Evolutionary conservation across 2,888 invertebrate species (phyloP).

Genomic region (Tillus elongatus): DNA sequence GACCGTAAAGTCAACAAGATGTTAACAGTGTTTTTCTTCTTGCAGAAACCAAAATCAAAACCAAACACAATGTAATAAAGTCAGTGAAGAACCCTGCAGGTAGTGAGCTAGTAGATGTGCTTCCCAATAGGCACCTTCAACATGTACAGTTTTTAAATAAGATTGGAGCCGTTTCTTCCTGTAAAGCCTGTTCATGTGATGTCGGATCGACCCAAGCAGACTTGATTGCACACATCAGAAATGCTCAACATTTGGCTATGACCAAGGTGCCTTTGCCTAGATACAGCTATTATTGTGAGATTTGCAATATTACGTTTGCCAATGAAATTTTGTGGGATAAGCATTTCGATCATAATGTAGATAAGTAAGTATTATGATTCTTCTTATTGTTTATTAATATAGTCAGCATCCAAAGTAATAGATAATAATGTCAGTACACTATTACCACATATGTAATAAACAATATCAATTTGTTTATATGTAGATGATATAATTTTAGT

Average conservation of each 20-base stretch:
- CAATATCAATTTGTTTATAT: too few species aligned
- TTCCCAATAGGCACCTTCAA: slow-evolving; percentile 23
- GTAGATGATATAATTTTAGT: too few species aligned
- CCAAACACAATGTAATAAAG: slow-evolving; percentile 21
- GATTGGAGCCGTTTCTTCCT: slow-evolving; percentile 13
- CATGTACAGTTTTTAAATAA: slow-evolving; percentile 19
- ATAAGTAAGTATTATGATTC: too few species aligned
- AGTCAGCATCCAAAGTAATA: too few species aligned
- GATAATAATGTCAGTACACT: too few species aligned
- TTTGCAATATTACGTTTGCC: slow-evolving; percentile 25
- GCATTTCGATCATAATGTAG: slow-evolving; percentile 23
- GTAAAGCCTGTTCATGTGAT: slow-evolving; percentile 24
- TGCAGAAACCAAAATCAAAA: too few species aligned
- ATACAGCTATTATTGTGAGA: slow-evolving; percentile 32
- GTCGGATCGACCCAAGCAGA: slow-evolving; percentile 9
- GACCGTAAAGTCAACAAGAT: too few species aligned
- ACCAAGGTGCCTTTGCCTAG: slow-evolving; percentile 12
- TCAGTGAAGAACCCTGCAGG: slow-evolving; percentile 19
- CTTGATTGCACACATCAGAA: slow-evolving; percentile 19
- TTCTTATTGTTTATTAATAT: too few species aligned
- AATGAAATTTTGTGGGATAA: slow-evolving; percentile 25
- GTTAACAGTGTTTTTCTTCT: too few species aligned
- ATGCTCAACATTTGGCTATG: slow-evolving; percentile 11
- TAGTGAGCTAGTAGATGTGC: slow-evolving; percentile 15
- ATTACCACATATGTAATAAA: too few species aligned